A percentile compares a stretch with the other conserved stretches of the same genome.
These are phyloP conservation scores for Ptychoptera contaminata DNA, from an alignment of 2,888 invertebrate genomes.

Conservation along the genomic window DNA sequence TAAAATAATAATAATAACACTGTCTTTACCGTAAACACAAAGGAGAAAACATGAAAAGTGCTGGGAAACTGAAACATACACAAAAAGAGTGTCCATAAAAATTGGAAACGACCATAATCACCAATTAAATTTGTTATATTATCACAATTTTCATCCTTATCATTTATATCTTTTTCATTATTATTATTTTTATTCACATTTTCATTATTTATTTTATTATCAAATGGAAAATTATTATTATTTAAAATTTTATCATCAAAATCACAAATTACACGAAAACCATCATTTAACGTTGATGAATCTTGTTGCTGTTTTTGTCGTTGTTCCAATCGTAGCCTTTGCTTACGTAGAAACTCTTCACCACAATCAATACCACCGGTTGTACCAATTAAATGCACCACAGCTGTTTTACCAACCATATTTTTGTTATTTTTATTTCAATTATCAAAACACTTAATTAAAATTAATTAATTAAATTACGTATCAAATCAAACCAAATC, in stretches of 20 bases:
- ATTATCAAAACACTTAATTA: too few relatives aligned
- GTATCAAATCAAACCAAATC: too few relatives aligned
- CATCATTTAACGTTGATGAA: not conserved
- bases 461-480: too few relatives aligned
- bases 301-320: not conserved
- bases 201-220: not conserved
- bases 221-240: not conserved
- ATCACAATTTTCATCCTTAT: slow-evolving; percentile 29
- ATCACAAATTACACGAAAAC: not conserved
- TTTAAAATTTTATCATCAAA: not conserved
- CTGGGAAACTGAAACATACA: slow-evolving; percentile 43
- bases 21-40: slow-evolving; percentile 35
- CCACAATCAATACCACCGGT: too few relatives aligned
- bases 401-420: too few relatives aligned
- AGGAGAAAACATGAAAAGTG: slow-evolving; percentile 45
- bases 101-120: slow-evolving; percentile 42
- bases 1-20: not conserved
- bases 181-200: not conserved
- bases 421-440: too few relatives aligned
- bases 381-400: too few relatives aligned
- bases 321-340: not conserved
- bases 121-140: slow-evolving; percentile 38
- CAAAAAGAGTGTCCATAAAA: slow-evolving; percentile 36
- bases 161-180: slow-evolving; percentile 11
- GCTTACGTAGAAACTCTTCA: too few relatives aligned